Percentiles rank a stretch among this genome's conserved stretches.
Evolutionary conservation across 2,113 vertebrate genomes (phyloP).

Genomic region (Microtus ochrogaster): DNA sequence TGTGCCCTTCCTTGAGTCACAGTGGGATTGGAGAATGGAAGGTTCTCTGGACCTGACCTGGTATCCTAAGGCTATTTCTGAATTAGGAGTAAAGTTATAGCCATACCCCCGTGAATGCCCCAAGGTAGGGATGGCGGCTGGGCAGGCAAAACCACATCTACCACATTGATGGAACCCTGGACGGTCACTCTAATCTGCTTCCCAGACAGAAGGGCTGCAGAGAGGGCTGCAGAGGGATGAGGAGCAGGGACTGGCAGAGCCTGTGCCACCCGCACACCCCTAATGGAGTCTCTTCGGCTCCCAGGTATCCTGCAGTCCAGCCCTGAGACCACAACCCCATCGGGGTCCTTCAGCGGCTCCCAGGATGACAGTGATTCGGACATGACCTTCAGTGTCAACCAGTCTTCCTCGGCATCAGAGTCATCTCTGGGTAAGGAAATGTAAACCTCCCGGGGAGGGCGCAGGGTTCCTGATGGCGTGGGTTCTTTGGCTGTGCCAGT

Average conservation of each 20-base stretch:
- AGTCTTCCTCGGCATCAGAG: constrained; percentile 97
- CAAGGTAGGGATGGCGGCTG: neutral
- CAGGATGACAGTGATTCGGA: constrained; percentile 98
- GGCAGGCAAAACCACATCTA: neutral
- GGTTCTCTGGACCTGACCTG: neutral
- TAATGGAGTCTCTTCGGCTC: constrained; percentile 46
- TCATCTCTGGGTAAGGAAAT: constrained; percentile 95
- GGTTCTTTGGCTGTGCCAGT: neutral
- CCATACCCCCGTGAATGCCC: neutral
- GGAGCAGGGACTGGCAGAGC: neutral
- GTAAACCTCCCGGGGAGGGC: neutral
- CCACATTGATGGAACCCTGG: neutral
- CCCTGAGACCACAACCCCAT: constrained; percentile 91
- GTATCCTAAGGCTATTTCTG: neutral
- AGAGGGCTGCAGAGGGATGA: accelerated
- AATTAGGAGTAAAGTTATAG: neutral
- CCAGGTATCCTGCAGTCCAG: constrained; percentile 95
- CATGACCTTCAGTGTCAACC: constrained; percentile 96
- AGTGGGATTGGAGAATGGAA: neutral
- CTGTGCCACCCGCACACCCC: neutral
- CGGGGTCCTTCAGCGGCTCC: constrained; percentile 93
- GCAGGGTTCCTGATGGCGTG: neutral
- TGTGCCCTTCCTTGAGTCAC: neutral
- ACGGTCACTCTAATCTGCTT: neutral
- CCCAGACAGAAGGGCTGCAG: accelerated